Evolutionary conservation across 1,140 invertebrate species (phyloP), one percentile per base, ranked within the genome.

Genomic region (Drosophila serrata): DNA sequence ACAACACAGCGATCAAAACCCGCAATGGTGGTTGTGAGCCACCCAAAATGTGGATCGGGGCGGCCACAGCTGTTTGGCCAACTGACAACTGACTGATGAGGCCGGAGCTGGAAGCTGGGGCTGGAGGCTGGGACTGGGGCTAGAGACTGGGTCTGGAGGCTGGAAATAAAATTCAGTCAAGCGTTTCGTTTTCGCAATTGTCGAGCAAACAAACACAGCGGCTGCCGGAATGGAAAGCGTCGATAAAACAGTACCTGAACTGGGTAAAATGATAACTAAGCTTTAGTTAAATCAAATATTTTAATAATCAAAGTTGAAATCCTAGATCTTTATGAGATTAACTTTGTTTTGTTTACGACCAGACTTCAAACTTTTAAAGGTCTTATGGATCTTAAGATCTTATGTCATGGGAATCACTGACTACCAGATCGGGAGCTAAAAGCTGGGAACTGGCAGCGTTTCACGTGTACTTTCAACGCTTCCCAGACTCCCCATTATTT

Each of bases 151-250:
- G 45, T n/a, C 24, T 27, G 8, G 45, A 79, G 56, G 60, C 69
- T 87, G 75, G 58, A 73, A 64, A 82, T 87, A 67, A 87, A 87
- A 64, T 40, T 57, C 79, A 75, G 40, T 87, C 67, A 80, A 67
- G 84, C 84, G 76, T 84, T 74, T 57, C 67, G 72, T 77, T 88
- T 80, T 80, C 68, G 85, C 84, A 80, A 88, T 88, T 80, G 84
- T 60, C 68, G 62, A 84, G 64, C 77, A 88, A 88, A 87, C 59
- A 88, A 81, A 87, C 55, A 84, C 64, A 87, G 79, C 56, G 48
- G 63, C 51, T 49, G 65, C 68, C 49, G 31, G 31, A 53, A 72
- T 42, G 68, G 65, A 70, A 72, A 70, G 62, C 43, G 57, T 56
- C 24, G 27, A 53, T 37, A 6, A 51, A 81, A 62, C 33, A 51